Conservation (phyloP, 37 sponge, comb jelly and placozoan species). For the Ephydatia muelleri region DNA sequence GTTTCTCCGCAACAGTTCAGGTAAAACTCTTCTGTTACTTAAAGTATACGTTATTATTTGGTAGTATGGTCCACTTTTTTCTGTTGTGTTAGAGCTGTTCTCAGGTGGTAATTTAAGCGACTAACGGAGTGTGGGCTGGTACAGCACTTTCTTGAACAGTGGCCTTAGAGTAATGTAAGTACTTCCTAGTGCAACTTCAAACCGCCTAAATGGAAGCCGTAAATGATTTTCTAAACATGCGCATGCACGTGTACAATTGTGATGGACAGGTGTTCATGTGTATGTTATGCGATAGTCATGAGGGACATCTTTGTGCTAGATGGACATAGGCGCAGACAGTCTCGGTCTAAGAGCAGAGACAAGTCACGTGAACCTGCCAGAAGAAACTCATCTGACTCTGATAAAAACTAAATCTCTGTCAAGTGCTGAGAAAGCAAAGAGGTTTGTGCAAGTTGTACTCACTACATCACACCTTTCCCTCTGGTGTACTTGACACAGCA, state of each 20-base stretch:
- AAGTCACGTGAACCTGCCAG: background rate
- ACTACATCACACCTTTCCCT: background rate
- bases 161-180: too few species aligned
- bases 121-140: too few species aligned
- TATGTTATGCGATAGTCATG: constrained; percentile 8
- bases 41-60: background rate
- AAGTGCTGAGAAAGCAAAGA: background rate
- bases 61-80: too few species aligned
- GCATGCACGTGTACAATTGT: background rate
- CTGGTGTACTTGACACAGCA: background rate
- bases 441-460: background rate
- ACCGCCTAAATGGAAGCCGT: background rate
- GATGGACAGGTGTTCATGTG: constrained; percentile 23
- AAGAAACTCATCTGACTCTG: background rate
- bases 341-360: background rate
- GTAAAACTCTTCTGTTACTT: background rate
- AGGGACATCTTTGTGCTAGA: constrained; percentile 6
- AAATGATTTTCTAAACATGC: background rate
- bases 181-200: background rate
- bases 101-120: too few species aligned
- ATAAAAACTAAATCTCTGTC: background rate
- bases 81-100: too few species aligned
- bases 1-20: background rate
- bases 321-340: background rate
- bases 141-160: too few species aligned